Evolutionary conservation across 2,888 invertebrate genomes (phyloP), one percentile per base, ranked within the genome.

Genomic region (Blera fallax): DNA sequence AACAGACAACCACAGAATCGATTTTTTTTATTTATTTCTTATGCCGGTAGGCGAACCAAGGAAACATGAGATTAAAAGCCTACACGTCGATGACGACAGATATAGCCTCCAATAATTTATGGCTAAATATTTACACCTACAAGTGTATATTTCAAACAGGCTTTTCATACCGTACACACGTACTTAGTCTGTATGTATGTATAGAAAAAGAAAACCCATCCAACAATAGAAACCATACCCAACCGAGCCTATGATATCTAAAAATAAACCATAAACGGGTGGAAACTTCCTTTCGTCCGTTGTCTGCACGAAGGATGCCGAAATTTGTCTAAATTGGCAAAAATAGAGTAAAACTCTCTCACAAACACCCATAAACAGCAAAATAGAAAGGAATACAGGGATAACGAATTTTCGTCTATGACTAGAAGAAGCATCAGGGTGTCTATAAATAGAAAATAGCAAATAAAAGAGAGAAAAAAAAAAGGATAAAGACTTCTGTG

Each of bases 381-480:
- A 27, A 34, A 37, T 7, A 40, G 32, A 29, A 29, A 16, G 58
- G 60, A 65, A 34, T 16, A 48, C 29, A 70, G 76, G 81, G 58
- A 76, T 70, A 70, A 43, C 37, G 45, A 48, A 43, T 34, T 34
- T 70, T 34, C 29, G 54, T 72, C 52, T 79, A 18, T 83, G 45
- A 60, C 52, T 73, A 60, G 34, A 52, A 65, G 32, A 40, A 64
- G 37, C 72, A 48, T 67, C 78, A 45, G 56, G 52, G 45, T 37
- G 72, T 67, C 78, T 83, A 73, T 56, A 78, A 78, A 83, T 83
- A 83, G 77, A 37, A 54, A 67, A 64, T 62, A 11, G 34, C 69
- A 58, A 74, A 74, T 24, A 65, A 69, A 67, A 50, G 18, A 50
- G 18, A 29, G 16, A 50, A 11, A 8, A 50, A 32, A 37, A 60